Evolutionary conservation across 2,113 vertebrate species (phyloP).

Genomic region (Struthidea cinerea): DNA sequence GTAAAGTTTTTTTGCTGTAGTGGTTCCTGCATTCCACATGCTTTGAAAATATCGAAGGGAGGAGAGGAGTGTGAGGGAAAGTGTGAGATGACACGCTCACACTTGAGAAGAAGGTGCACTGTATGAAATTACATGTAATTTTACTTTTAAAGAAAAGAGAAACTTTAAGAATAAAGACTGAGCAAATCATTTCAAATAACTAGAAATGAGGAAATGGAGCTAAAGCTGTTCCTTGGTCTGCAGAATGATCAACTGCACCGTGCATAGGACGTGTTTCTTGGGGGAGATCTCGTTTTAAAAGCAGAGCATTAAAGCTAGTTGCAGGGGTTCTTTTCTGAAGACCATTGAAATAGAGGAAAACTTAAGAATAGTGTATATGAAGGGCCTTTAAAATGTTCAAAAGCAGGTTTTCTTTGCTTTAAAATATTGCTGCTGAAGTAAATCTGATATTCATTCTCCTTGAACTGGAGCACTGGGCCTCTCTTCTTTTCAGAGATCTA

Average conservation of each 20-base stretch:
- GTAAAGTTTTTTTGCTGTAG: neutral
- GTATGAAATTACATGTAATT: neutral
- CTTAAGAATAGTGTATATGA: constrained; percentile 11
- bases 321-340: constrained; percentile 36
- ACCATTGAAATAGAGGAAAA: neutral
- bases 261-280: neutral
- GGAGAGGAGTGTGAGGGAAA: neutral
- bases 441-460: constrained; percentile 2
- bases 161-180: neutral
- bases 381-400: constrained; percentile 27
- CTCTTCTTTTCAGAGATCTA: constrained; percentile 42
- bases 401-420: constrained; percentile 32
- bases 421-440: constrained; percentile 33
- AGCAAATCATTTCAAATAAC: neutral
- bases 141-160: neutral
- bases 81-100: neutral
- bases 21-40: neutral
- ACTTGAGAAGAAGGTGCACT: neutral
- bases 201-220: neutral
- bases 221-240: neutral
- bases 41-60: neutral
- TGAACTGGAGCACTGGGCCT: neutral
- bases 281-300: neutral
- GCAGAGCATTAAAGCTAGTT: neutral
- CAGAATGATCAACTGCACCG: neutral